Conservation (phyloP, 2,888 invertebrate species). For the Tinea pellionella region DNA sequence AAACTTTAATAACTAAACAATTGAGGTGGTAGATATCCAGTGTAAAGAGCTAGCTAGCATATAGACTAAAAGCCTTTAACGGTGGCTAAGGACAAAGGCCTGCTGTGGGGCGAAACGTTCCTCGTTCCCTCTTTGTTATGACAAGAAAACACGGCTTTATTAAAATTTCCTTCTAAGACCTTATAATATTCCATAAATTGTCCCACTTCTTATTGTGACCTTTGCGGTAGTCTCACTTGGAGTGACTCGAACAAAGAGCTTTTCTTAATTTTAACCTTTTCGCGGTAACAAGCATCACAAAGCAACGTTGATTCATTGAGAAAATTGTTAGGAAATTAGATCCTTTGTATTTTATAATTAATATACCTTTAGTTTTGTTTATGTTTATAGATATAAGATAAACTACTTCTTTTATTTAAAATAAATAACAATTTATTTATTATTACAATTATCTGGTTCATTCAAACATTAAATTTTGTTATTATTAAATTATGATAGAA, state of each 20-base stretch:
- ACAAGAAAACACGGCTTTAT: constrained; percentile 38
- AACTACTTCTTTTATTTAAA: too few relatives aligned
- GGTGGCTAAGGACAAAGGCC: not conserved
- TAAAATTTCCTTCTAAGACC: constrained; percentile 38
- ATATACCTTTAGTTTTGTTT: not conserved
- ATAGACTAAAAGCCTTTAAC: not conserved
- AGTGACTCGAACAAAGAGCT: not conserved
- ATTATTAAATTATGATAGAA: too few relatives aligned
- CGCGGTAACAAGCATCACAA: not conserved
- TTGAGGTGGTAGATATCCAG: too few relatives aligned
- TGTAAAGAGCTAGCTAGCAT: not conserved
- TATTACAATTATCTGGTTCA: too few relatives aligned
- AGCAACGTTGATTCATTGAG: not conserved
- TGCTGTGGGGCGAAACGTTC: not conserved
- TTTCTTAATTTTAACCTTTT: constrained; percentile 12
- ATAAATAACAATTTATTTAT: too few relatives aligned
- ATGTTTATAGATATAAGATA: not conserved
- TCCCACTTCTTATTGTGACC: constrained; percentile 20
- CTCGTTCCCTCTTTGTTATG: constrained; percentile 23
- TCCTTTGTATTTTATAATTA: not conserved
- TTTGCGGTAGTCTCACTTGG: constrained; percentile 9
- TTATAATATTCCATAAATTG: constrained; percentile 34
- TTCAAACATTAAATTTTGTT: too few relatives aligned
- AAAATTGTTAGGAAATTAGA: not conserved
- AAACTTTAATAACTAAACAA: not conserved